Conservation (phyloP, 2,797 vertebrate genomes). For the Astyanax mexicanus region DNA sequence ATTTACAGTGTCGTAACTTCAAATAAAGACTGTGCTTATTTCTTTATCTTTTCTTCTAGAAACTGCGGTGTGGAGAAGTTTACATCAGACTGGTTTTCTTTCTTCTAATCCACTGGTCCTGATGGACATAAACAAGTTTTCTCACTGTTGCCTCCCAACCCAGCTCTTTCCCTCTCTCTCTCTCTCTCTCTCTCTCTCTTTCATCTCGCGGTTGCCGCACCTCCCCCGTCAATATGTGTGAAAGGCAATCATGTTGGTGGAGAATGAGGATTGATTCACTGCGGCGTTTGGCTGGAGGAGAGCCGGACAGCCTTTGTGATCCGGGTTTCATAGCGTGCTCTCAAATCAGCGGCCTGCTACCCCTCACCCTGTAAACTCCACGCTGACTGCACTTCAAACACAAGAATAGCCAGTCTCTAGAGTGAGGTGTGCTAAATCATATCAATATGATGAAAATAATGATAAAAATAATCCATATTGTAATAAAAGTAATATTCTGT, state of each 20-base stretch:
- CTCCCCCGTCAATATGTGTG: constrained; percentile 39
- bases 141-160: not conserved
- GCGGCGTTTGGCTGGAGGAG: not conserved
- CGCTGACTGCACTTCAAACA: not conserved
- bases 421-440: not conserved
- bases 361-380: not conserved
- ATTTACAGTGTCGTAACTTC: too few relatives aligned
- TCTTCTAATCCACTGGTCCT: too few relatives aligned
- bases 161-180: not conserved
- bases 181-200: not conserved
- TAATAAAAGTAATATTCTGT: too few relatives aligned
- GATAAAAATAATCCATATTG: too few relatives aligned
- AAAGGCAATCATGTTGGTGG: constrained; percentile 54
- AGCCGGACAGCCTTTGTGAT: not conserved
- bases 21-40: too few relatives aligned
- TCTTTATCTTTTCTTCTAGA: too few relatives aligned
- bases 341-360: constrained; percentile 12
- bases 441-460: too few relatives aligned
- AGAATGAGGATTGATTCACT: constrained; percentile 50
- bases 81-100: not conserved
- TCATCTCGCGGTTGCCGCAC: not conserved
- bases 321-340: not conserved
- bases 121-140: not conserved
- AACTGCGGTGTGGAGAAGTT: not conserved
- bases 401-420: too few relatives aligned